These are phyloP conservation scores for Desoria tigrina DNA, from an alignment of 2,888 invertebrate genomes.

Conservation along the genomic window DNA sequence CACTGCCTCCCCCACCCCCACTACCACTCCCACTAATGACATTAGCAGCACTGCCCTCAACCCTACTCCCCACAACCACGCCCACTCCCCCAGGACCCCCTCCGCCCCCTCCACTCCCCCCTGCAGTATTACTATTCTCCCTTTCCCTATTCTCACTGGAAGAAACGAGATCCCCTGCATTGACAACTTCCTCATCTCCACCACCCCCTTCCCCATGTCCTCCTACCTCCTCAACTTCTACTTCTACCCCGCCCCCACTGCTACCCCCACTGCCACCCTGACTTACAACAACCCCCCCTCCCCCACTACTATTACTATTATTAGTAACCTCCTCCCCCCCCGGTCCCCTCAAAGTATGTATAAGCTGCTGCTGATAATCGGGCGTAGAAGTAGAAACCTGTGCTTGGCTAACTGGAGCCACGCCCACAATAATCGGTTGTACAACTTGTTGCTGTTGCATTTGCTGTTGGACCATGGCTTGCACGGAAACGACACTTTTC, in stretches of 20 bases:
- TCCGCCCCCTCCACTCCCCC: too few relatives aligned
- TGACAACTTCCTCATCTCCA: constrained; percentile 31
- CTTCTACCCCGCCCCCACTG: constrained; percentile 46
- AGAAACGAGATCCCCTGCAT: constrained; percentile 37
- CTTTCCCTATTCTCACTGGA: constrained; percentile 49
- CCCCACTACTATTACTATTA: constrained; percentile 36
- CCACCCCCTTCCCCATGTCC: constrained; percentile 38
- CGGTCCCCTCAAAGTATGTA: constrained; percentile 44
- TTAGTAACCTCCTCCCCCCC: constrained; percentile 34
- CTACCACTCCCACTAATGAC: too few relatives aligned
- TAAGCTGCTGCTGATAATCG: too few relatives aligned
- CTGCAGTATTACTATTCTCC: constrained; percentile 62
- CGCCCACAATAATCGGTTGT: constrained; percentile 7
- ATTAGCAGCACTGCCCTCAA: too few relatives aligned
- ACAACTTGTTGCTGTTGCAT: neutral
- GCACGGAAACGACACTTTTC: constrained; percentile 3
- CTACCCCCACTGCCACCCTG: constrained; percentile 24
- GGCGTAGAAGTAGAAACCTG: constrained; percentile 53
- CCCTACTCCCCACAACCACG: too few relatives aligned
- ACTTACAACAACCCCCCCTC: neutral
- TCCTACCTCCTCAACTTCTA: too few relatives aligned
- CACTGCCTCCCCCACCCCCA: constrained; percentile 35
- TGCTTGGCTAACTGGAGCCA: constrained; percentile 52
- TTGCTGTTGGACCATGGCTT: constrained; percentile 61
- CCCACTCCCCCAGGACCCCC: too few relatives aligned